A percentile compares a stretch with the other conserved stretches of the same genome.
Conservation (phyloP, 2,797 vertebrate genomes). For the Pangasius krempfi region DNA sequence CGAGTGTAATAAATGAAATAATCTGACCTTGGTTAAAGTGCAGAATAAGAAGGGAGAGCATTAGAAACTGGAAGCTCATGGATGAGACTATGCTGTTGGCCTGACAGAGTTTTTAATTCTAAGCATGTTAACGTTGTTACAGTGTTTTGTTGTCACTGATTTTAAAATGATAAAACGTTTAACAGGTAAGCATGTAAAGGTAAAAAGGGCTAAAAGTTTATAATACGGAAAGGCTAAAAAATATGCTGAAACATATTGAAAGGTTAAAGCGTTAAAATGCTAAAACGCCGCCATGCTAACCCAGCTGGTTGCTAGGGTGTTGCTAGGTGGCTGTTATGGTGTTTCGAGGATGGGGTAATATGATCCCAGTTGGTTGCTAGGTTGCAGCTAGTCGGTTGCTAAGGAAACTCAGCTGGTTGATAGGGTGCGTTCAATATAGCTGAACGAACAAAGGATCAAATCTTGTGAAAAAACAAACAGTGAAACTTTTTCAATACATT, state of each 20-base stretch:
- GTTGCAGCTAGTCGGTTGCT: background rate
- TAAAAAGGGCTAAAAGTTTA: background rate
- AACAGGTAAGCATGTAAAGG: background rate
- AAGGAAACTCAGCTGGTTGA: no score
- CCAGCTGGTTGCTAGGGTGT: background rate
- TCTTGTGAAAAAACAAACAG: no score
- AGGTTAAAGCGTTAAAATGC: background rate
- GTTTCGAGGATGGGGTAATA: no score
- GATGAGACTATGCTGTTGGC: background rate
- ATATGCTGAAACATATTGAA: background rate
- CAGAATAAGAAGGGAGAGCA: background rate
- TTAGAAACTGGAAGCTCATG: background rate
- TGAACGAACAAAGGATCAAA: no score
- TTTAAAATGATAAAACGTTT: no score
- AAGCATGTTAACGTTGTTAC: no score
- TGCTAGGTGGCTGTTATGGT: background rate
- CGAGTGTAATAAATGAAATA: no score
- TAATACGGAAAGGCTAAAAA: background rate
- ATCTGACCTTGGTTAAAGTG: background rate
- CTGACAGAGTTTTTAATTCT: no score
- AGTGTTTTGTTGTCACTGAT: no score
- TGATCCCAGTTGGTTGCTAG: background rate
- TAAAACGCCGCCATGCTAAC: background rate
- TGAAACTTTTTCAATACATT: no score
- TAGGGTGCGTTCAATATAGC: no score